Conservation (phyloP, 2,113 vertebrate species). For the Rhinoptilus africanus region DNA sequence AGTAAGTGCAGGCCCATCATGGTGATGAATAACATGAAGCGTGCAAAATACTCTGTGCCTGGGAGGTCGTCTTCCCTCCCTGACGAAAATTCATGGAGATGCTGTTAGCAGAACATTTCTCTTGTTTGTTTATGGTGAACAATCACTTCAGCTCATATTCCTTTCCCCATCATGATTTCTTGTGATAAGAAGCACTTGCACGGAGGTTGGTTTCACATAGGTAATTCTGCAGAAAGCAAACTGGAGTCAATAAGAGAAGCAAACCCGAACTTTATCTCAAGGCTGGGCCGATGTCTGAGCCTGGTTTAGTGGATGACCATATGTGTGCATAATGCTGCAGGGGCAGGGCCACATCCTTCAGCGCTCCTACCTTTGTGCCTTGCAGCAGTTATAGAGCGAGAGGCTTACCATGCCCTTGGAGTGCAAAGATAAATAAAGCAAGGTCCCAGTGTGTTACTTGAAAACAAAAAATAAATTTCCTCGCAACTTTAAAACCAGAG, state of each 20-base stretch:
- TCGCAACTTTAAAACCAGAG: not conserved
- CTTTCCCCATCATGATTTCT: rapidly evolving
- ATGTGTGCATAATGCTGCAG: not conserved
- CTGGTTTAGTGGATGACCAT: not conserved
- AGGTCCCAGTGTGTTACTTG: not conserved
- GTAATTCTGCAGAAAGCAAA: not conserved
- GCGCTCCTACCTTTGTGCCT: not conserved
- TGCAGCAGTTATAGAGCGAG: not conserved
- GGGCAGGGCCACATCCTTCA: not conserved
- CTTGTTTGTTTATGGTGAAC: not conserved
- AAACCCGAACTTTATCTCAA: not conserved
- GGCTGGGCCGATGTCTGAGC: rapidly evolving
- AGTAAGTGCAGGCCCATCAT: not conserved
- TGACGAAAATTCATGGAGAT: not conserved
- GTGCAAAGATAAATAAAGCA: not conserved
- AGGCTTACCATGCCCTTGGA: not conserved
- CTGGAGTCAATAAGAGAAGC: not conserved
- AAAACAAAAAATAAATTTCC: not conserved
- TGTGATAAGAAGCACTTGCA: not conserved
- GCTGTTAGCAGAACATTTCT: not conserved
- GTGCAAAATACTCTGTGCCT: not conserved
- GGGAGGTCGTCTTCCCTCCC: not conserved
- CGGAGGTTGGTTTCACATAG: not conserved
- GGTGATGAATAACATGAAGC: not conserved
- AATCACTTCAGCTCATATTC: not conserved